phyloP scores from a whole-genome alignment of 2,113 vertebrate species.

The Leptosomus discolor region DNA sequence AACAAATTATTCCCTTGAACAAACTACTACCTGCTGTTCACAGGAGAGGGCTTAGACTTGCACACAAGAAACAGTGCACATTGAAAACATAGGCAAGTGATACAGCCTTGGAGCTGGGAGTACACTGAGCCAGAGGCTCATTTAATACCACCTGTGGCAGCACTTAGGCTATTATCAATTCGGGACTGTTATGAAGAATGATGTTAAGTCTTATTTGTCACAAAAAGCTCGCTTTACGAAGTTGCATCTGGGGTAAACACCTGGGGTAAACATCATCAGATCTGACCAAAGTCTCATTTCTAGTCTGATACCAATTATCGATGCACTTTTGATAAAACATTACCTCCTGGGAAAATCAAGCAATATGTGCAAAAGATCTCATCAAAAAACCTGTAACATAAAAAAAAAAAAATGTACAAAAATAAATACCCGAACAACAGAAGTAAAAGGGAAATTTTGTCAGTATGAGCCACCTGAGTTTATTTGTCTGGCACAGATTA shows the following conservation, averaged over 20 bases:
- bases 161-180: accelerated
- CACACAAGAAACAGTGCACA: neutral
- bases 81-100: neutral
- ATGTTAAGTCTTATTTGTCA: neutral
- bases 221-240: neutral
- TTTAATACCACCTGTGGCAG: neutral
- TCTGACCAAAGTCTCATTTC: neutral
- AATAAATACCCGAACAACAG: neutral
- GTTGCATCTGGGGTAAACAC: neutral
- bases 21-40: neutral
- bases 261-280: neutral
- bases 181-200: neutral
- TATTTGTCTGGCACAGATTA: accelerated
- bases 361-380: neutral
- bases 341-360: neutral
- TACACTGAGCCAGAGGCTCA: neutral
- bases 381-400: neutral
- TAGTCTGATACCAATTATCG: neutral
- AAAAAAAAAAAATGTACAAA: neutral
- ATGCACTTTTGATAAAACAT: neutral
- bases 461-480: neutral
- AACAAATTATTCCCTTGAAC: neutral
- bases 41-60: neutral
- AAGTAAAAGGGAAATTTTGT: neutral
- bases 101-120: neutral